Percentiles rank a stretch among this genome's conserved stretches.
Conservation (phyloP, 2,113 vertebrate genomes). For the Numenius arquata region DNA sequence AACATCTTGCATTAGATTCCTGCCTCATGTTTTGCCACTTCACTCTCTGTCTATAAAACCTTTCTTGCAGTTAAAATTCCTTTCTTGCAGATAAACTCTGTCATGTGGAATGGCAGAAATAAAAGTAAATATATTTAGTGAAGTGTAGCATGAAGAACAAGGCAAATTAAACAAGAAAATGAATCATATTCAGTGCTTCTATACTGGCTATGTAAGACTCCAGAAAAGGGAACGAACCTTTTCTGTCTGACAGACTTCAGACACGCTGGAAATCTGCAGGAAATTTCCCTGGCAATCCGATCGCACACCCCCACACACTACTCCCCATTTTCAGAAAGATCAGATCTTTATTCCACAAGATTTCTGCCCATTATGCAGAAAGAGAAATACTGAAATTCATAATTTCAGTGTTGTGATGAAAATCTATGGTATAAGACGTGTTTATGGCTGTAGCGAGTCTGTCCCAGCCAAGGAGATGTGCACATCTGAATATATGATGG, state of each 20-base stretch:
- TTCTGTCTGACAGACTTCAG: background rate
- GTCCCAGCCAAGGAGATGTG: background rate
- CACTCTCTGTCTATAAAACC: background rate
- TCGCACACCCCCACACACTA: background rate
- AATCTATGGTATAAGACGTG: background rate
- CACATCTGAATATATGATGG: background rate
- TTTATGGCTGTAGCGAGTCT: background rate
- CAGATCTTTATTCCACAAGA: background rate
- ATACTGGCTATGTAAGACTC: background rate
- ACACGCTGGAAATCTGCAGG: background rate
- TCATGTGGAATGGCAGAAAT: conserved; percentile 2
- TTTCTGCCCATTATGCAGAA: background rate
- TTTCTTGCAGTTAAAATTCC: background rate
- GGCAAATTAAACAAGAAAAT: conserved; percentile 42
- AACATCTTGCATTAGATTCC: conserved; percentile 21
- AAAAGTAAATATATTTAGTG: conserved; percentile 54
- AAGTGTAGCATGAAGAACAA: conserved; percentile 45
- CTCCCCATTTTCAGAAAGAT: background rate
- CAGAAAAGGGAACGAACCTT: background rate
- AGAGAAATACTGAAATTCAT: background rate
- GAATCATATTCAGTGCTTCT: background rate
- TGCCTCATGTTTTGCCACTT: background rate
- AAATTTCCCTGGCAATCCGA: background rate
- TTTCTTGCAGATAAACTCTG: background rate
- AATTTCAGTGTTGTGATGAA: background rate